A percentile compares a stretch with the other conserved stretches of the same genome.
Evolutionary conservation across 2,797 vertebrate genomes (phyloP).

Genomic region (Oryzias dopingdopingensis): DNA sequence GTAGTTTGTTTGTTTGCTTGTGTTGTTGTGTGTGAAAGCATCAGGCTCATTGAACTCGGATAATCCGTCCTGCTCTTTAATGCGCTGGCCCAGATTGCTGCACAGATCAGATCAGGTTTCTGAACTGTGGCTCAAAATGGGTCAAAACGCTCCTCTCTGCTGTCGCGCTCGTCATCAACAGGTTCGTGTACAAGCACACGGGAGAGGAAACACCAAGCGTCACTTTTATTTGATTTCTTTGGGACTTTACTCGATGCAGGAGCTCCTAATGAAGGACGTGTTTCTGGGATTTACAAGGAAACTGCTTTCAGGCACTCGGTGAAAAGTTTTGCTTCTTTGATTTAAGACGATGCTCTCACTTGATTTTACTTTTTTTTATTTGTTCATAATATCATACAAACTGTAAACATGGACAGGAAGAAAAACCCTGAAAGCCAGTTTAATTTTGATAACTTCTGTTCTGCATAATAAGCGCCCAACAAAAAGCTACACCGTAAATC

Average conservation of each 20-base stretch:
- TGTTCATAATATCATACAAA: no score
- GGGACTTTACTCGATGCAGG: background rate
- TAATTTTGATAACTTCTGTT: no score
- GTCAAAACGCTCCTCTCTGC: constrained; percentile 3
- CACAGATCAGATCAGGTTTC: constrained; percentile 24
- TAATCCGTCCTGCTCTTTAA: constrained; percentile 54
- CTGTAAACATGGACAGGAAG: no score
- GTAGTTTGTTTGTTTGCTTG: constrained; percentile 51
- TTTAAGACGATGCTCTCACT: no score
- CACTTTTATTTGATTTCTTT: background rate
- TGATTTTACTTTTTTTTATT: no score
- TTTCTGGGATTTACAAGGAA: no score
- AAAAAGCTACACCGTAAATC: no score
- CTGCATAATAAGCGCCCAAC: no score
- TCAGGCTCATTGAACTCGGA: constrained; percentile 22
- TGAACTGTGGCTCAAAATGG: constrained; percentile 23
- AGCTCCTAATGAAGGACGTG: no score
- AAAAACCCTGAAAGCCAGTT: no score
- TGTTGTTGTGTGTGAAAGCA: constrained; percentile 43
- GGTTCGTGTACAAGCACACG: background rate
- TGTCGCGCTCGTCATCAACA: background rate
- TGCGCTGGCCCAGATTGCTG: constrained; percentile 50
- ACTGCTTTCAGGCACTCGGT: no score
- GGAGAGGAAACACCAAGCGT: background rate
- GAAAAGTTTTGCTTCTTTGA: no score